These are phyloP conservation scores for Acleris laterana DNA, from an alignment of 2,888 invertebrate genomes.

Conservation along the genomic window DNA sequence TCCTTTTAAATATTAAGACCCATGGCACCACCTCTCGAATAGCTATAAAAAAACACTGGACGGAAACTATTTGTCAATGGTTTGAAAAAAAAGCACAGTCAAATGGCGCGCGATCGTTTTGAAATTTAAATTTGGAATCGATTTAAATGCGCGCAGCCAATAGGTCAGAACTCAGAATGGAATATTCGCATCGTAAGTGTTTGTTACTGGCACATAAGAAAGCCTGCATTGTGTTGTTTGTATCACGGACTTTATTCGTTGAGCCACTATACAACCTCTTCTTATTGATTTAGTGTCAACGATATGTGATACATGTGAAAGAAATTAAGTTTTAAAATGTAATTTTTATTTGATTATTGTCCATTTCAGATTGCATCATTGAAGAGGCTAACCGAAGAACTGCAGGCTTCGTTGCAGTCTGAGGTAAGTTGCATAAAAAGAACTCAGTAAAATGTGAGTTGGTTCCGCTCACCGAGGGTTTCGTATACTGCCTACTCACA, in stretches of 20 bases:
- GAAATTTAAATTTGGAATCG: constrained; percentile 73
- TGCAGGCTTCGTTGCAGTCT: constrained; percentile 69
- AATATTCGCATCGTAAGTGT: constrained; percentile 68
- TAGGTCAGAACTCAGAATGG: constrained; percentile 78
- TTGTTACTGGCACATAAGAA: constrained; percentile 6
- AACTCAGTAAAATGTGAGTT: background rate
- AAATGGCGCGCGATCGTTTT: constrained; percentile 61
- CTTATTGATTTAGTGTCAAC: no score
- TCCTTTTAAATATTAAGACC: no score
- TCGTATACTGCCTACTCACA: no score
- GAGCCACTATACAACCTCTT: no score
- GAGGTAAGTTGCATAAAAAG: constrained; percentile 58
- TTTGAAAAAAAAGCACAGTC: constrained; percentile 43
- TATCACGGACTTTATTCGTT: no score
- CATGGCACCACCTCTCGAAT: no score
- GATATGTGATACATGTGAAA: no score
- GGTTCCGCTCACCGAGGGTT: background rate
- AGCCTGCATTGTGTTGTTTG: background rate
- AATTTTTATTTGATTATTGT: background rate
- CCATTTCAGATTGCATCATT: constrained; percentile 70
- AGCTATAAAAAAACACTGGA: no score
- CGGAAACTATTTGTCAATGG: no score
- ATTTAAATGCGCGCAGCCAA: constrained; percentile 76
- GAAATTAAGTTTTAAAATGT: no score
- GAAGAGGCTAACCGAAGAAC: constrained; percentile 66